Evolutionary conservation across 2,888 invertebrate genomes (phyloP).

Genomic region (Oxycera nigricornis): DNA sequence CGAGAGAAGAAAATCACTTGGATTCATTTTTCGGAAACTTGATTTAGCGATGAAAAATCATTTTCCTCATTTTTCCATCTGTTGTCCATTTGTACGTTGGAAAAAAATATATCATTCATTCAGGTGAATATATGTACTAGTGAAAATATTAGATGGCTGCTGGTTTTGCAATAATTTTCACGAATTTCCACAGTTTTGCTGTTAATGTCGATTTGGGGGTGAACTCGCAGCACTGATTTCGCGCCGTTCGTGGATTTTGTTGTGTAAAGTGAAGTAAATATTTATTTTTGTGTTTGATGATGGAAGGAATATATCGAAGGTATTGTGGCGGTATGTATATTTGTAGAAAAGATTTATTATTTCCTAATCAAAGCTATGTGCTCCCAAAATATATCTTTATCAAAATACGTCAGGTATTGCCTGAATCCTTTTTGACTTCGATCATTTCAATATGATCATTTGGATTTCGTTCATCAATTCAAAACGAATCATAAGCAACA

Average conservation of each 20-base stretch:
- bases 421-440: too few relatives aligned
- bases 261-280: conserved; percentile 24
- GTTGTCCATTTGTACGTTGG: background rate
- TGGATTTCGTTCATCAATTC: too few relatives aligned
- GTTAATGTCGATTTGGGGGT: background rate
- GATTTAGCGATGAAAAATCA: too few relatives aligned
- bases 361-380: too few relatives aligned
- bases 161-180: background rate
- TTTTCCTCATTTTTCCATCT: background rate
- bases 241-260: background rate
- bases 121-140: too few relatives aligned
- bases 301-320: conserved; percentile 4
- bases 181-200: background rate
- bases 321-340: conserved; percentile 25
- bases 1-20: too few relatives aligned
- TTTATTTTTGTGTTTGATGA: conserved; percentile 10
- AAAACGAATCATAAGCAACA: too few relatives aligned
- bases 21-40: too few relatives aligned
- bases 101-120: conserved; percentile 16
- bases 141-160: background rate
- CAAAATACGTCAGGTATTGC: too few relatives aligned
- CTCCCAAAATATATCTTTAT: too few relatives aligned
- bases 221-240: background rate
- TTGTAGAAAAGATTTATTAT: too few relatives aligned
- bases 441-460: too few relatives aligned